Percentiles rank a stretch among this genome's conserved stretches.
phyloP scores from a whole-genome alignment of 2,888 invertebrate species.

The Zaprionus lineosus region DNA sequence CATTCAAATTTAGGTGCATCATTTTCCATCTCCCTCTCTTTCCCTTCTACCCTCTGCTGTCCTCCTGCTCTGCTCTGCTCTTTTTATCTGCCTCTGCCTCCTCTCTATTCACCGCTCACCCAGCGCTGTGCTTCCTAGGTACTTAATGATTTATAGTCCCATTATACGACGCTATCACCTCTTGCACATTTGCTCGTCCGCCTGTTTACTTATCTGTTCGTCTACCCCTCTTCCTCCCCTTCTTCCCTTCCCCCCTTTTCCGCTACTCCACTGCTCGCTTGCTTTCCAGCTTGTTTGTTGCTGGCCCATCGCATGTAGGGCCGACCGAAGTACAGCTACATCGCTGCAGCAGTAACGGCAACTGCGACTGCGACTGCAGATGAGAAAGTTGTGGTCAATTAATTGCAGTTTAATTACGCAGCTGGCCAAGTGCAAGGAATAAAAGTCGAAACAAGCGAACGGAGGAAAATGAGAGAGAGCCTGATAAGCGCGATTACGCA shows the following conservation, averaged over 20 bases:
- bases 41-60: background rate
- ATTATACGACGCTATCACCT: conserved; percentile 23
- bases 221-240: too few relatives aligned
- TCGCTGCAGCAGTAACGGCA: conserved; percentile 1
- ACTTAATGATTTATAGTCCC: conserved; percentile 56
- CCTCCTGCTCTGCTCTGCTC: too few relatives aligned
- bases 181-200: conserved; percentile 1
- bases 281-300: background rate
- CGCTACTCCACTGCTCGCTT: too few relatives aligned
- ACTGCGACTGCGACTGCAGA: too few relatives aligned
- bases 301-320: conserved; percentile 19
- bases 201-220: conserved; percentile 1
- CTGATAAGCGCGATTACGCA: background rate
- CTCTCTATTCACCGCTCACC: too few relatives aligned
- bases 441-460: background rate
- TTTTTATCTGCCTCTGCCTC: too few relatives aligned
- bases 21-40: background rate
- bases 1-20: conserved; percentile 11
- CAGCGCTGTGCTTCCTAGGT: conserved; percentile 8
- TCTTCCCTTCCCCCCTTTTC: too few relatives aligned
- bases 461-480: conserved; percentile 8
- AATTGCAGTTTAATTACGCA: conserved; percentile 37
- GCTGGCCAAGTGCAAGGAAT: background rate
- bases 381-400: conserved; percentile 38
- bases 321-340: conserved; percentile 1